Conservation (phyloP, 2,113 vertebrate genomes). For the Synchiropus splendidus region DNA sequence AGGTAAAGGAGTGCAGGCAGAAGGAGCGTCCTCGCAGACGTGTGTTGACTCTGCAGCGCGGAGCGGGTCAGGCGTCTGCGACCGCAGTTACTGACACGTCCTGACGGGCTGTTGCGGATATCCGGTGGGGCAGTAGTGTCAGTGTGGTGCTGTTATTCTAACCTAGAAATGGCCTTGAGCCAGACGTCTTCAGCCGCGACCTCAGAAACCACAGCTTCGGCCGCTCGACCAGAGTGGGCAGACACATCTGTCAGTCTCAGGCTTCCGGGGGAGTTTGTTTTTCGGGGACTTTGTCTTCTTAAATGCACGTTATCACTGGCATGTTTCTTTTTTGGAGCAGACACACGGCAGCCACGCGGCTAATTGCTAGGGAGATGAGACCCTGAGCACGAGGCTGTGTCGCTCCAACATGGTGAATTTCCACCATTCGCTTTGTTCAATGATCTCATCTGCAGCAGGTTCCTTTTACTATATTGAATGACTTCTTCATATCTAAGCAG, state of each 20-base stretch:
- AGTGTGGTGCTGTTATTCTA: constrained; percentile 47
- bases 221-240: constrained; percentile 55
- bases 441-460: constrained; percentile 10
- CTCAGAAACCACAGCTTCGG: constrained; percentile 40
- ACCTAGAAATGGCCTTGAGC: constrained; percentile 47
- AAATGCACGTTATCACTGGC: constrained; percentile 43
- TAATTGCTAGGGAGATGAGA: constrained; percentile 47
- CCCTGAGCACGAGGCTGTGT: constrained; percentile 15
- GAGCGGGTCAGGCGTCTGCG: not conserved
- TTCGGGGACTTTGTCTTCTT: constrained; percentile 33
- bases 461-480: constrained; percentile 3
- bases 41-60: not conserved
- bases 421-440: not conserved
- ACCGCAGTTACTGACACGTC: constrained; percentile 30
- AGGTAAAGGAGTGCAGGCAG: not conserved
- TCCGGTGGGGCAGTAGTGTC: constrained; percentile 53
- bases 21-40: not conserved
- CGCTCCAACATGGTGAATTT: constrained; percentile 1
- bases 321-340: constrained; percentile 17
- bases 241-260: constrained; percentile 50
- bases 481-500: not conserved
- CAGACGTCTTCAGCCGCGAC: constrained; percentile 44
- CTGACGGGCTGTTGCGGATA: constrained; percentile 48
- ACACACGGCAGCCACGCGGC: constrained; percentile 31
- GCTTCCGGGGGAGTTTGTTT: constrained; percentile 63